A percentile compares a stretch with the other conserved stretches of the same genome.
Conservation (phyloP, 2,113 vertebrate genomes). For the Gavia stellata region DNA sequence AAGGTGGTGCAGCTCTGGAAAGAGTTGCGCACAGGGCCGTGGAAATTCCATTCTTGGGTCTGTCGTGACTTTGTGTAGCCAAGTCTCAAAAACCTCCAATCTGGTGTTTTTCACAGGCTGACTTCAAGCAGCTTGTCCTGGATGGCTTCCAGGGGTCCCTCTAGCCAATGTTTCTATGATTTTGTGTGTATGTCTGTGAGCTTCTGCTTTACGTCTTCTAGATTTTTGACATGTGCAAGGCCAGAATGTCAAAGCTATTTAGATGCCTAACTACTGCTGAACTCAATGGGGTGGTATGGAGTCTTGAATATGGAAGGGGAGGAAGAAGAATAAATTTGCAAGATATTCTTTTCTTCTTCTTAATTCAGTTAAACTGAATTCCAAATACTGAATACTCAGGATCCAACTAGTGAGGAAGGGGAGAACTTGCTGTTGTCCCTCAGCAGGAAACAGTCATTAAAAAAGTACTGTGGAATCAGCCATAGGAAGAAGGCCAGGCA, state of each 20-base stretch:
- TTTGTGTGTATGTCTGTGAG: not conserved
- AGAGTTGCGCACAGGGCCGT: rapidly evolving
- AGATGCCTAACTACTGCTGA: not conserved
- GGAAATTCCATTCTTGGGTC: not conserved
- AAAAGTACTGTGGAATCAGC: not conserved
- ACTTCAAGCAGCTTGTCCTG: not conserved
- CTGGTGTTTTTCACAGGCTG: not conserved
- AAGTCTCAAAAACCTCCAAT: not conserved
- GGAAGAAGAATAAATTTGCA: not conserved
- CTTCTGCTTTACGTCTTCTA: not conserved
- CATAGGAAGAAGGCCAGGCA: not conserved
- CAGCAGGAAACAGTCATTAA: not conserved
- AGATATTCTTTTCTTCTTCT: not conserved
- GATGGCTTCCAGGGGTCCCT: not conserved
- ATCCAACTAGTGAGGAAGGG: not conserved
- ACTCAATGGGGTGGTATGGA: not conserved
- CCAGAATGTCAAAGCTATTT: not conserved
- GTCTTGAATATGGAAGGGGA: not conserved
- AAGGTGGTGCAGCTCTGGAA: not conserved
- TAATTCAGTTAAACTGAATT: not conserved
- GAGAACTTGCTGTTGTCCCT: not conserved
- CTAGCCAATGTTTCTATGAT: not conserved
- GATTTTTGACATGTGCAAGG: not conserved
- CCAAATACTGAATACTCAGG: not conserved
- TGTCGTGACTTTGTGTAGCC: not conserved